phyloP scores from a whole-genome alignment of 2,888 invertebrate genomes.

The Sycophila texana region DNA sequence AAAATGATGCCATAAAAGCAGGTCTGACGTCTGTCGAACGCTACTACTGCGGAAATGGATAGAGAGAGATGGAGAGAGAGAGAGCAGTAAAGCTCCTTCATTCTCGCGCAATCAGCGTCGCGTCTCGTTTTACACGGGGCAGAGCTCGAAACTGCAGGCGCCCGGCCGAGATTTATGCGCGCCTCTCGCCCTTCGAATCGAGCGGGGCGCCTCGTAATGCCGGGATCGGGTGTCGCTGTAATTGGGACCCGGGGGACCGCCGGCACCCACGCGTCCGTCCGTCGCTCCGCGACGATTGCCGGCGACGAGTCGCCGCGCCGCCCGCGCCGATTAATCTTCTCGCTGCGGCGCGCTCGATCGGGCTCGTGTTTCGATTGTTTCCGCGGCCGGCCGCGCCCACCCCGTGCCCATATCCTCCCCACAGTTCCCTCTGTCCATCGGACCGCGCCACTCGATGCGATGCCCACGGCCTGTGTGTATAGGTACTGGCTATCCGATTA shows the following conservation, averaged over 20 bases:
- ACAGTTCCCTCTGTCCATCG: too few species aligned
- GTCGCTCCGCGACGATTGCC: slow-evolving; percentile 22
- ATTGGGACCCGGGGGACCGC: slow-evolving; percentile 75
- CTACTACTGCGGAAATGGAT: background rate
- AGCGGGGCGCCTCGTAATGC: slow-evolving; percentile 69
- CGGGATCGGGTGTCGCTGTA: slow-evolving; percentile 75
- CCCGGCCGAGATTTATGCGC: slow-evolving; percentile 70
- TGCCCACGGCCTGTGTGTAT: too few species aligned
- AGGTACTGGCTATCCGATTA: too few species aligned
- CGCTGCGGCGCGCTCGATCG: slow-evolving; percentile 13
- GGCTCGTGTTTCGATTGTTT: slow-evolving; percentile 51
- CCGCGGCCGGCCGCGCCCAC: too few species aligned
- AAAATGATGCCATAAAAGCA: background rate
- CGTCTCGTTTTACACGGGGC: slow-evolving; percentile 42
- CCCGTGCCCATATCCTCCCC: too few species aligned
- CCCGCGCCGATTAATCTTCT: slow-evolving; percentile 48
- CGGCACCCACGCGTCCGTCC: slow-evolving; percentile 25
- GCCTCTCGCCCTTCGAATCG: slow-evolving; percentile 73
- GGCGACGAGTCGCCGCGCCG: slow-evolving; percentile 17
- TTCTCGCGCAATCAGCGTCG: slow-evolving; percentile 34
- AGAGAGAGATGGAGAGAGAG: too few species aligned
- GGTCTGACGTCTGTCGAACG: background rate
- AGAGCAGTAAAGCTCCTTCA: background rate
- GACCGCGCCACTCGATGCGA: slow-evolving; percentile 3
- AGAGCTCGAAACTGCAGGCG: slow-evolving; percentile 33